phyloP scores from a whole-genome alignment of 1,140 invertebrate genomes.

The Trichoplusia ni region DNA sequence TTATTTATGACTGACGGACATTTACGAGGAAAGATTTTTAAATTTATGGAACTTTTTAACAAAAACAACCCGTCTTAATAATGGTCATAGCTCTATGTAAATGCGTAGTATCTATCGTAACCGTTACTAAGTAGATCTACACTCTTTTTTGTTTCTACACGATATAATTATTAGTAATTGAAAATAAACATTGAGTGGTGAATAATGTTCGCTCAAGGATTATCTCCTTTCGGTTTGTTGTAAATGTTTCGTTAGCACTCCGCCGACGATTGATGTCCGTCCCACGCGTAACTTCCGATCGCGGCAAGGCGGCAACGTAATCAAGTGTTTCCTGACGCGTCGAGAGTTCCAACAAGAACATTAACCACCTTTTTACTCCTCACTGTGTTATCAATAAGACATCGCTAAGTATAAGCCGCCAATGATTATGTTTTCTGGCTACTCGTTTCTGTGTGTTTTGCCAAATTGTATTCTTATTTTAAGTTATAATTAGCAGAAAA shows the following conservation, averaged over 20 bases:
- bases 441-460: neutral
- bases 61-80: too few relatives aligned
- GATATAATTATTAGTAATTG: neutral
- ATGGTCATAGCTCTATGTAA: too few relatives aligned
- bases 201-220: too few relatives aligned
- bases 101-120: too few relatives aligned
- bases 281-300: neutral
- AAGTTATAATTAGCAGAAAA: neutral
- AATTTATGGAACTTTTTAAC: too few relatives aligned
- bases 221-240: too few relatives aligned
- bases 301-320: neutral
- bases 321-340: conserved; percentile 2
- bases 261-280: neutral
- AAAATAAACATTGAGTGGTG: too few relatives aligned
- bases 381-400: neutral
- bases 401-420: neutral
- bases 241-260: too few relatives aligned
- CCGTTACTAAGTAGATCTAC: too few relatives aligned
- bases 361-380: neutral
- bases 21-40: conserved; percentile 4
- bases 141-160: neutral
- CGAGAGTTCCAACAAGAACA: neutral
- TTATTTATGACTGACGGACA: conserved; percentile 34
- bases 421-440: neutral
- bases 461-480: neutral